phyloP scores from a whole-genome alignment of 2,797 vertebrate species.

The Acanthopagrus latus region DNA sequence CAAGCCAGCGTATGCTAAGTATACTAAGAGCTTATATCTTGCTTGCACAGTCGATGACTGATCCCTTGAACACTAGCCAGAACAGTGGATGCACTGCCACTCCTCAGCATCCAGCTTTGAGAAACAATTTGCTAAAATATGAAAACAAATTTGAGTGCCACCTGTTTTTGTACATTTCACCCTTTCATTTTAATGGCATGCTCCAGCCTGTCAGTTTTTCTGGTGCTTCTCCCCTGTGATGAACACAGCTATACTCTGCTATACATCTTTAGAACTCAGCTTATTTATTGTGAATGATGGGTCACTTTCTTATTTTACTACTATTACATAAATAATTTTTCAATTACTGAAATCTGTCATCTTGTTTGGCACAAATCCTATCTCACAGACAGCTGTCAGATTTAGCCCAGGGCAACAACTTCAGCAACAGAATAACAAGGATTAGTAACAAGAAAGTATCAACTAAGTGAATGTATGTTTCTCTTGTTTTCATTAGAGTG shows the following conservation, averaged over 20 bases:
- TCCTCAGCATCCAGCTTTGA: neutral
- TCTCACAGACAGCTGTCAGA: neutral
- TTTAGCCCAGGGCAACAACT: no score
- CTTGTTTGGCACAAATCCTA: neutral
- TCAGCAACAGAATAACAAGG: neutral
- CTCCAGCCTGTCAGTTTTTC: neutral
- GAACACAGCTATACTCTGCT: neutral
- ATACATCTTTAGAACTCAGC: neutral
- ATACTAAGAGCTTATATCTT: conserved; percentile 29
- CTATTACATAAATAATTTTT: neutral
- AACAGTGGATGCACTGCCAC: conserved; percentile 8
- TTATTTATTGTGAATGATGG: neutral
- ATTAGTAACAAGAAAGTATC: neutral
- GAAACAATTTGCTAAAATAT: conserved; percentile 2
- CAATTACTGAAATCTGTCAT: neutral
- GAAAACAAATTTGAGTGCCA: neutral
- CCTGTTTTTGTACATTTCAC: neutral
- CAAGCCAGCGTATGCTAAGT: conserved; percentile 25
- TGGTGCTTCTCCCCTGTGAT: neutral
- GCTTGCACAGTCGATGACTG: conserved; percentile 31
- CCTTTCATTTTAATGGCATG: conserved; percentile 1
- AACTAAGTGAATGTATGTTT: neutral
- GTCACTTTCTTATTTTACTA: neutral
- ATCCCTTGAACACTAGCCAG: conserved; percentile 27
- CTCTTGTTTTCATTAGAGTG: neutral